Evolutionary conservation across 2,113 vertebrate species (phyloP).

Genomic region (Callopanchax toddi): DNA sequence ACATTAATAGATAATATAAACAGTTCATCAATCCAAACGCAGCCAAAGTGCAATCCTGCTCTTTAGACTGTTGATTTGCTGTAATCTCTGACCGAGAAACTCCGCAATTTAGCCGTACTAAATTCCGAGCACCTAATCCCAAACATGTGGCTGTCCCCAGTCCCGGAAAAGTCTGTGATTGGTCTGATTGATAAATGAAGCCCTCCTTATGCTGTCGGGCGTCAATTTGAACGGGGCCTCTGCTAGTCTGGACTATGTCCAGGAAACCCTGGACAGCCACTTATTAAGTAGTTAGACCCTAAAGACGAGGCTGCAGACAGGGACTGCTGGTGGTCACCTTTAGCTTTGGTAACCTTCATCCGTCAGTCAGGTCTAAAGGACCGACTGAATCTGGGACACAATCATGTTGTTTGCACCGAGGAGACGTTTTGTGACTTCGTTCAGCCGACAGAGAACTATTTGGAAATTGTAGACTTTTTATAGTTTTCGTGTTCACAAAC

Average conservation of each 20-base stretch:
- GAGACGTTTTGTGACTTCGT: slow-evolving; percentile 67
- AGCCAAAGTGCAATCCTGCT: slow-evolving; percentile 54
- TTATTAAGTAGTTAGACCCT: slow-evolving; percentile 96
- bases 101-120: slow-evolving; percentile 57
- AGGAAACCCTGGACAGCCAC: slow-evolving; percentile 95
- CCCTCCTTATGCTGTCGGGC: slow-evolving; percentile 78
- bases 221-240: slow-evolving; percentile 84
- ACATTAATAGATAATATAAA: slow-evolving; percentile 16
- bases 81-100: slow-evolving; percentile 58
- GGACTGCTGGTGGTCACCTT: slow-evolving; percentile 84
- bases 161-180: slow-evolving; percentile 80
- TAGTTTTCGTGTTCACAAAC: background rate
- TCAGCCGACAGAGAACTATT: slow-evolving; percentile 68
- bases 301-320: slow-evolving; percentile 85
- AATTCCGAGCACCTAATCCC: slow-evolving; percentile 70
- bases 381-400: slow-evolving; percentile 49
- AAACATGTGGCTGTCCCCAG: slow-evolving; percentile 76
- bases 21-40: slow-evolving; percentile 26
- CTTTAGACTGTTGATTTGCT: slow-evolving; percentile 64
- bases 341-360: slow-evolving; percentile 55
- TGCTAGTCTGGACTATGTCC: slow-evolving; percentile 93
- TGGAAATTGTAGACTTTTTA: background rate
- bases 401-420: slow-evolving; percentile 55
- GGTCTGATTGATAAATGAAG: slow-evolving; percentile 86
- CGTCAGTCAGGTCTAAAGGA: slow-evolving; percentile 48